These are phyloP conservation scores for Varanus salvator DNA, from an alignment of 2,113 vertebrate genomes.

Conservation along the genomic window DNA sequence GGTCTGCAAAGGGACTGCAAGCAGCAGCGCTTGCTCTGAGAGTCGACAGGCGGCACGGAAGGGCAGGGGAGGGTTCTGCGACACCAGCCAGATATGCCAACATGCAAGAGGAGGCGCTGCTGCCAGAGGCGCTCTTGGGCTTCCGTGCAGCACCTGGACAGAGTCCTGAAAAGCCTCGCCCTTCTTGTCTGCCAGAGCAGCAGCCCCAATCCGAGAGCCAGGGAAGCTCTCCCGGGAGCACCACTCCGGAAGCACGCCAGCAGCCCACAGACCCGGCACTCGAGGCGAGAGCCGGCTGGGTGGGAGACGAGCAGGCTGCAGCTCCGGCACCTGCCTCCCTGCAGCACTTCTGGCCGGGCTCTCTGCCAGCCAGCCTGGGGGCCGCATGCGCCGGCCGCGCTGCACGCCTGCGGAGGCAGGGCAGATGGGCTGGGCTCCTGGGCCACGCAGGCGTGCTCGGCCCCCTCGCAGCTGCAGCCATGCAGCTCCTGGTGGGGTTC, in stretches of 20 bases:
- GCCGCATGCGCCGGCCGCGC: neutral
- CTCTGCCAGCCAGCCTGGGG: neutral
- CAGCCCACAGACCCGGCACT: too few relatives aligned
- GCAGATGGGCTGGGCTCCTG: neutral
- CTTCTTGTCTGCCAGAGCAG: neutral
- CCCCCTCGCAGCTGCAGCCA: neutral
- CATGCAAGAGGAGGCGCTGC: neutral
- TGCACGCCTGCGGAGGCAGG: too few relatives aligned
- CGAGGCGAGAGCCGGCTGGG: neutral
- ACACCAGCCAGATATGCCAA: neutral
- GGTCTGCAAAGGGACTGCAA: neutral
- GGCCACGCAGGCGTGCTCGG: accelerated
- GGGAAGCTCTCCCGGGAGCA: too few relatives aligned
- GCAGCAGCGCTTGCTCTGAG: too few relatives aligned
- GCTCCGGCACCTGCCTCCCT: too few relatives aligned
- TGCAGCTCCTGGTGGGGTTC: neutral
- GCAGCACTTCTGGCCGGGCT: too few relatives aligned
- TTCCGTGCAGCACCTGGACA: neutral
- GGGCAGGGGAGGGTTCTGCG: neutral
- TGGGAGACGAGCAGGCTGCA: too few relatives aligned
- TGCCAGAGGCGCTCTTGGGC: neutral
- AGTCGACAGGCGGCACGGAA: neutral
- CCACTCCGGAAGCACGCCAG: neutral
- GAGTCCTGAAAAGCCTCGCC: neutral
- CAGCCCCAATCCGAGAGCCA: neutral